Percentiles rank a stretch among this genome's conserved stretches.
These are phyloP conservation scores for Poeciliopsis presidionis DNA, from an alignment of 2,797 vertebrate genomes.

Conservation along the genomic window DNA sequence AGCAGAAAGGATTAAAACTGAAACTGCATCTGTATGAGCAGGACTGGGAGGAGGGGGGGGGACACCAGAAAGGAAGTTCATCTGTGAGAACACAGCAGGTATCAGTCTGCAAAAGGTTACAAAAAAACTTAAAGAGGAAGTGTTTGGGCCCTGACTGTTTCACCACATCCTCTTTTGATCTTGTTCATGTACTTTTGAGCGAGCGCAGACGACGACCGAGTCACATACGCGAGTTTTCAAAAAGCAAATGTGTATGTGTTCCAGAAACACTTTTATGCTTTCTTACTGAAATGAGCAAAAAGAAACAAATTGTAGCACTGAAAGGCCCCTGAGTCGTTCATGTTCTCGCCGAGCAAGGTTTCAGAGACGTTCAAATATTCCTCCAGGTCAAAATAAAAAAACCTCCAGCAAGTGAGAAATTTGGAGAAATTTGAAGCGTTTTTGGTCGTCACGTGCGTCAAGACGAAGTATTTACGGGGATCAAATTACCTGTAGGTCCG, in stretches of 20 bases:
- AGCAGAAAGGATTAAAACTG: constrained; percentile 8
- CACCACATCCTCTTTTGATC: constrained; percentile 63
- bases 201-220: not conserved
- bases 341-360: constrained; percentile 18
- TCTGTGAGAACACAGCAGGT: constrained; percentile 30
- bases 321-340: not conserved
- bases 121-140: constrained; percentile 36
- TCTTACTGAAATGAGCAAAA: not conserved
- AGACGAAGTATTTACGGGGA: constrained; percentile 24
- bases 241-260: not conserved
- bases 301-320: not conserved
- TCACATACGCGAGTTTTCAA: not conserved
- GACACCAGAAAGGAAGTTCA: constrained; percentile 28
- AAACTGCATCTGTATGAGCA: constrained; percentile 14
- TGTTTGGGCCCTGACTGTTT: constrained; percentile 13
- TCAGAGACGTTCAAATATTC: not conserved
- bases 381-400: not conserved
- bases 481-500: constrained; percentile 15
- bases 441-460: constrained; percentile 19
- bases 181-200: constrained; percentile 17
- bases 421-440: not conserved
- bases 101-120: constrained; percentile 40
- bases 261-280: constrained; percentile 10
- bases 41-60: not conserved
- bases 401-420: not conserved